A percentile compares a stretch with the other conserved stretches of the same genome.
phyloP scores from a whole-genome alignment of 2,888 invertebrate genomes.

The Charanyca ferruginea region DNA sequence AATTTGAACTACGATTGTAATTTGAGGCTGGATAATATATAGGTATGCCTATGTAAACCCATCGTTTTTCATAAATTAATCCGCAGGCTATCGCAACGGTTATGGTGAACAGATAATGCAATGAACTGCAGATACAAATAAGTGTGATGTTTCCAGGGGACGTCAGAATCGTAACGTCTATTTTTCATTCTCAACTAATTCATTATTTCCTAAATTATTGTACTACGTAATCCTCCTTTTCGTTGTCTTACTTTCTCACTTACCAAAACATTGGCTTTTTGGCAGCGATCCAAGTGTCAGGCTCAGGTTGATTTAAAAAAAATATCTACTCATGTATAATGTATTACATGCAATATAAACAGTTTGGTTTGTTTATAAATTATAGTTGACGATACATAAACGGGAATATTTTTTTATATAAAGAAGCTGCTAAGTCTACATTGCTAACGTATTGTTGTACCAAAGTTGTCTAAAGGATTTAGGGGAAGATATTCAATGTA shows the following conservation, averaged over 20 bases:
- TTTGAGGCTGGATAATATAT: background rate
- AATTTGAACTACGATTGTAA: slow-evolving; percentile 3
- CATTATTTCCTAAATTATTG: slow-evolving; percentile 49
- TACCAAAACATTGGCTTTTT: slow-evolving; percentile 66
- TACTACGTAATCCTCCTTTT: slow-evolving; percentile 50
- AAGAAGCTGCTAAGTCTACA: background rate
- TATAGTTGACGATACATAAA: slow-evolving; percentile 48
- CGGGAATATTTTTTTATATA: slow-evolving; percentile 32
- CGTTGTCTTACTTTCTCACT: slow-evolving; percentile 61
- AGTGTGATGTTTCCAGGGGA: slow-evolving; percentile 14
- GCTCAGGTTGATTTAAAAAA: slow-evolving; percentile 63
- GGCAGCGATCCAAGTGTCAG: slow-evolving; percentile 63
- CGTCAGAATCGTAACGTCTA: slow-evolving; percentile 38
- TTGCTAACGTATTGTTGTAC: background rate
- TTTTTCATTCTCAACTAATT: slow-evolving; percentile 50
- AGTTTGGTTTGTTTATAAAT: slow-evolving; percentile 57
- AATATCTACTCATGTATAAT: slow-evolving; percentile 51
- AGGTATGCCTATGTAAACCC: no score
- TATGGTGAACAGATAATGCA: slow-evolving; percentile 11
- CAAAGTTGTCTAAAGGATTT: background rate
- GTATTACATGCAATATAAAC: slow-evolving; percentile 57
- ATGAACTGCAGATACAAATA: slow-evolving; percentile 19
- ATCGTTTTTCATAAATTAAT: slow-evolving; percentile 4
- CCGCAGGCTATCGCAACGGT: slow-evolving; percentile 8
- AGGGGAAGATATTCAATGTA: no score